A percentile compares a stretch with the other conserved stretches of the same genome.
These are phyloP conservation scores for Junonia oenone DNA, from an alignment of 2,888 invertebrate genomes.

Conservation along the genomic window DNA sequence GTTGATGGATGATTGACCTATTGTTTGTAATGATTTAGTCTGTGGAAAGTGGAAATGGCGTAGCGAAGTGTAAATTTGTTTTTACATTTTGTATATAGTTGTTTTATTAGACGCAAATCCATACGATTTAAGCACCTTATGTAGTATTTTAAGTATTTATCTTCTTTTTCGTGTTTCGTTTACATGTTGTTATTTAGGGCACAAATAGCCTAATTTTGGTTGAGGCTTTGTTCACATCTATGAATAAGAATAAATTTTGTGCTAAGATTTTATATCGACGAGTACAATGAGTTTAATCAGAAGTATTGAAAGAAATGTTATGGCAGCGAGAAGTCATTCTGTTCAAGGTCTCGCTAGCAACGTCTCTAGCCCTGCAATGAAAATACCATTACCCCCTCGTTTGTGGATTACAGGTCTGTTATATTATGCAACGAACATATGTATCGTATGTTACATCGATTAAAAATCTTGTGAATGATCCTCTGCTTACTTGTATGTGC, in stretches of 20 bases:
- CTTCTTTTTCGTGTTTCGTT: constrained; percentile 35
- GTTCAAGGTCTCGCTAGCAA: constrained; percentile 62
- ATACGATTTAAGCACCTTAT: constrained; percentile 58
- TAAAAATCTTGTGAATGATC: background rate
- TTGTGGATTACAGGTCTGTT: constrained; percentile 69
- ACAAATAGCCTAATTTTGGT: constrained; percentile 47
- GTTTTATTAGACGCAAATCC: constrained; percentile 69
- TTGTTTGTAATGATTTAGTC: constrained; percentile 10
- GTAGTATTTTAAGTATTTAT: constrained; percentile 39
- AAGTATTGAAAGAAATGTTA: constrained; percentile 42
- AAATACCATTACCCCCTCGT: constrained; percentile 75
- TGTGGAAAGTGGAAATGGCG: constrained; percentile 47
- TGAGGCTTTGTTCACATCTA: constrained; percentile 60
- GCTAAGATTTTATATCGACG: constrained; percentile 45
- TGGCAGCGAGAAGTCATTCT: constrained; percentile 61
- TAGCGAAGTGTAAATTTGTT: constrained; percentile 58
- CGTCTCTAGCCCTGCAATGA: constrained; percentile 58
- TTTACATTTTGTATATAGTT: constrained; percentile 70
- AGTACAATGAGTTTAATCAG: constrained; percentile 45
- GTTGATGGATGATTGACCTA: constrained; percentile 7
- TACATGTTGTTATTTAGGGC: constrained; percentile 37
- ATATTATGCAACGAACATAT: constrained; percentile 36
- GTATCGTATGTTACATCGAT: constrained; percentile 13
- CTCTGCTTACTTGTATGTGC: background rate
- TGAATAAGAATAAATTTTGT: constrained; percentile 48